Base-by-base conservation (phyloP, 2,888 invertebrate genomes). In the Taenaris catops region DNA sequence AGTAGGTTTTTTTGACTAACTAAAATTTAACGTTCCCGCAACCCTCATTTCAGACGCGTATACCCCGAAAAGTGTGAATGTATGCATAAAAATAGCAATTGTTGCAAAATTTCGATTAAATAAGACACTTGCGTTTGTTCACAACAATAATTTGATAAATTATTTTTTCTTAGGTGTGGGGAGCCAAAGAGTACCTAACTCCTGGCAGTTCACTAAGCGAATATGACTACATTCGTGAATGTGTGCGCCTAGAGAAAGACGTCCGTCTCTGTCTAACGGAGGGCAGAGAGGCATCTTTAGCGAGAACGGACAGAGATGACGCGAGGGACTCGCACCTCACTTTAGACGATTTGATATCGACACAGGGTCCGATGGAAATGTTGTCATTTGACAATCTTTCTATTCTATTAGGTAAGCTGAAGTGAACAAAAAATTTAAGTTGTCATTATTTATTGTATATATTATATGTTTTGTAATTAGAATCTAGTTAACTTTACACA, bases 171-270 rank as follows among this genome's bases (percentile, higher is more conserved):
- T 88, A 96, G 90, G 95, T 96, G 31, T 92, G 93, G 89, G 97
- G 97, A 8, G 90, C 95, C 38, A 91, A 94, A 32, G 98, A 98
- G 75, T 98, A 97, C 83, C 76, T 98, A 17, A 92, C 93, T 0
- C 92, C 94, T 6, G 93, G 95, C 32, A 94, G 95, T 17, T 90
- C 91, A 5, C 89, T 98, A 16, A 93, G 94, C 42, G 96, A 97
- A 66, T 95, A 97, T 69, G 96, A 96, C 68, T 97, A 97, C 66
- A 93, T 98, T 34, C 96, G 98, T 57, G 93, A 94, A 56, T 97
- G 98, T 68, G 93, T 97, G 38, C 97, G 98, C 61, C 76, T 97
- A 58, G 97, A 98, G 66, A 92, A 93, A 62, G 97, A 97, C 72
- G 94, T 97, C 1, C 86, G 90, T 18, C 68, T 95, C 41, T 91